Conservation (phyloP, 2,888 invertebrate genomes). For the Dinocampus coccinellae region DNA sequence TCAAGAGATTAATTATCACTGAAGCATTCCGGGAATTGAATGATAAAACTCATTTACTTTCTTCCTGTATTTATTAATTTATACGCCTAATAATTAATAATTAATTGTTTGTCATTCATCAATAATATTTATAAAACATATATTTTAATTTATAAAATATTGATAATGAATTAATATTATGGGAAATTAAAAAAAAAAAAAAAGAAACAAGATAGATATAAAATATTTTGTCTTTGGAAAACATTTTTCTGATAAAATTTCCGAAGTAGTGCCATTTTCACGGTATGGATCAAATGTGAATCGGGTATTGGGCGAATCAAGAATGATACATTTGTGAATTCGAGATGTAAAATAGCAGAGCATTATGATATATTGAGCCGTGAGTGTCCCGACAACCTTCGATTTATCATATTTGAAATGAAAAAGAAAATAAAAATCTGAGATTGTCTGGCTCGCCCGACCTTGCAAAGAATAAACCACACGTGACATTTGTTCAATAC, state of each 20-base stretch:
- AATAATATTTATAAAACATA: too few species aligned
- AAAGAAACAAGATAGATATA: neutral
- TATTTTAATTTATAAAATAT: too few species aligned
- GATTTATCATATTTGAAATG: conserved; percentile 3
- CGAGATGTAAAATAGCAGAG: neutral
- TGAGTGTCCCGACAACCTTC: conserved; percentile 23
- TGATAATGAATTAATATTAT: too few species aligned
- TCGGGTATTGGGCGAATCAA: conserved; percentile 27
- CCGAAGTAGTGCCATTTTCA: conserved; percentile 54
- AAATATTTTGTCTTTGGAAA: conserved; percentile 13
- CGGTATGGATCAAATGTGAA: conserved; percentile 39
- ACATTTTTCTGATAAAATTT: conserved; percentile 10
- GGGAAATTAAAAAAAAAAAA: too few species aligned
- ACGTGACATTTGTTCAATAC: conserved; percentile 28
- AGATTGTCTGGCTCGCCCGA: conserved; percentile 31
- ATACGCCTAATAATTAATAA: neutral
- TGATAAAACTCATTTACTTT: neutral
- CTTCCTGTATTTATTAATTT: neutral
- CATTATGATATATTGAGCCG: conserved; percentile 1
- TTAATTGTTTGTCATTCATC: too few species aligned
- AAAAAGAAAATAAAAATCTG: neutral
- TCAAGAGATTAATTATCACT: neutral
- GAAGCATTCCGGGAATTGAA: conserved; percentile 4
- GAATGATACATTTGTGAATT: conserved; percentile 8
- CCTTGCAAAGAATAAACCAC: conserved; percentile 31